Conservation (phyloP, 1,140 invertebrate genomes). For the Ridgeia piscesae region DNA sequence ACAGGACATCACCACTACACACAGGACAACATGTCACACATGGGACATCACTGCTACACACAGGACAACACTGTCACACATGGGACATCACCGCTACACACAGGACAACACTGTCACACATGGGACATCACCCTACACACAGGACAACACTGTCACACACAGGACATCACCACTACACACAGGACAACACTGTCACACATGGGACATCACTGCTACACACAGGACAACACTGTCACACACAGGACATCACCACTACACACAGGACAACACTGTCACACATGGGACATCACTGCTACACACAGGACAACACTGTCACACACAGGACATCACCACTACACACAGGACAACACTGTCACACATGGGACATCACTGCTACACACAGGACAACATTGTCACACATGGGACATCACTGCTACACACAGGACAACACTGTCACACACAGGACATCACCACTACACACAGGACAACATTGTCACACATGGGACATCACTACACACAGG, state of each 20-base stretch:
- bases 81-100: neutral
- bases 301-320: neutral
- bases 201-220: neutral
- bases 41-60: no score
- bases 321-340: neutral
- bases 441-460: no score
- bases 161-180: neutral
- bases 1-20: no score
- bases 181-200: neutral
- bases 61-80: neutral
- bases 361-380: no score
- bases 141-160: neutral
- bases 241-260: slow-evolving; percentile 9
- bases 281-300: neutral
- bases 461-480: no score
- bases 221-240: neutral
- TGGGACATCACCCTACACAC: slow-evolving; percentile 30
- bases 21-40: no score
- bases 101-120: no score
- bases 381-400: no score
- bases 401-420: no score
- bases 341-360: no score
- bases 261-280: neutral
- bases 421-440: no score
- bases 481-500: no score